These are phyloP conservation scores for Poecilobothrus nobilitatus DNA, from an alignment of 2,888 invertebrate genomes.

Conservation along the genomic window DNA sequence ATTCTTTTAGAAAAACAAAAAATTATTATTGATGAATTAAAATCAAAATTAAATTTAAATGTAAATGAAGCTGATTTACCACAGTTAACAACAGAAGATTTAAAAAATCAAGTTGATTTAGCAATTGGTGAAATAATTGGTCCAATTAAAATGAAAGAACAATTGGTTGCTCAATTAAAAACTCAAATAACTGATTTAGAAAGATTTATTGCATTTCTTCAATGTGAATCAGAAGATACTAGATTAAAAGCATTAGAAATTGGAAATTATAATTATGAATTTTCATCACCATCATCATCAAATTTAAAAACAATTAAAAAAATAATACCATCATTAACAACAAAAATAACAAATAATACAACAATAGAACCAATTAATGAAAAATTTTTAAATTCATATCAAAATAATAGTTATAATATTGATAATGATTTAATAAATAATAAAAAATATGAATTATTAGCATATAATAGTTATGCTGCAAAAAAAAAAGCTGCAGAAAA, in stretches of 20 bases:
- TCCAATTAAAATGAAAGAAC: constrained; percentile 91
- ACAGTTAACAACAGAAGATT: constrained; percentile 68
- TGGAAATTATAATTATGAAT: background rate
- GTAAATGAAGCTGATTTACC: constrained; percentile 70
- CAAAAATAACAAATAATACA: background rate
- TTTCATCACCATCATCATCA: too few species aligned
- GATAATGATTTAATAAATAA: constrained; percentile 15
- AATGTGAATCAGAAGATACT: constrained; percentile 58
- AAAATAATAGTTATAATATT: background rate
- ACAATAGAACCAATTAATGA: background rate
- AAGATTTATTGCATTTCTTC: constrained; percentile 89
- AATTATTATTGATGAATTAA: constrained; percentile 79
- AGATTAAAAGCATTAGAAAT: constrained; percentile 24
- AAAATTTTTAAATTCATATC: background rate
- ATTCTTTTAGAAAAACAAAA: constrained; percentile 81
- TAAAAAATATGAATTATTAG: constrained; percentile 26
- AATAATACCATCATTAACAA: background rate
- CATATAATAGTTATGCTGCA: constrained; percentile 41
- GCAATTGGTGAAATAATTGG: constrained; percentile 88
- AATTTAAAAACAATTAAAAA: background rate
- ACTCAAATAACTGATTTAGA: constrained; percentile 96
- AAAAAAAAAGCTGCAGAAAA: constrained; percentile 33
- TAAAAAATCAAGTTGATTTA: constrained; percentile 80
- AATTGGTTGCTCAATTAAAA: constrained; percentile 88
- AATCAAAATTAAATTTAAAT: constrained; percentile 74